phyloP scores from a whole-genome alignment of 2,888 invertebrate species.

The Stenchaetothrips biformis region DNA sequence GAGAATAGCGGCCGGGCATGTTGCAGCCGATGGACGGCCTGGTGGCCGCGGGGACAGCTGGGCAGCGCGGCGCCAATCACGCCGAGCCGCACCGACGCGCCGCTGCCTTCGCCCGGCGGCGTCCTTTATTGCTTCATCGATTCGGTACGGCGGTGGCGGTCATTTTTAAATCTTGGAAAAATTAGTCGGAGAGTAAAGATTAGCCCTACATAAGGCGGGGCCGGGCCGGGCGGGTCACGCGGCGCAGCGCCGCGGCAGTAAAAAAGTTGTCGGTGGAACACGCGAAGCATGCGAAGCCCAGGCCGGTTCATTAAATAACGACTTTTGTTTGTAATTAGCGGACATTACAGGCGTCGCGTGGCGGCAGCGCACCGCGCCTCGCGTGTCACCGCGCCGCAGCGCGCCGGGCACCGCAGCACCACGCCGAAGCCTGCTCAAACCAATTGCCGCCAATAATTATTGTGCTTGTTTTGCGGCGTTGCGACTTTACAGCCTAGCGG shows the following conservation, averaged over 20 bases:
- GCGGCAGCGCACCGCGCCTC: neutral
- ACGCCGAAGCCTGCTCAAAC: neutral
- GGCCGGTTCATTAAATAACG: constrained; percentile 17
- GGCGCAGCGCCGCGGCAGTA: neutral
- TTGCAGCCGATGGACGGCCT: neutral
- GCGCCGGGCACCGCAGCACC: neutral
- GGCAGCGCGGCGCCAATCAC: neutral
- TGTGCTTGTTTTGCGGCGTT: neutral
- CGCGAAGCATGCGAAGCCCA: neutral
- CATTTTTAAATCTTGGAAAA: constrained; percentile 11
- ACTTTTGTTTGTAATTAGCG: constrained; percentile 25
- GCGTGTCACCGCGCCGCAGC: neutral
- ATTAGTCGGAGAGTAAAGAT: constrained; percentile 16
- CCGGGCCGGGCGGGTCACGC: neutral
- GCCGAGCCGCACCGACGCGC: neutral
- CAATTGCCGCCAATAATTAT: neutral
- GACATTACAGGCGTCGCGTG: neutral
- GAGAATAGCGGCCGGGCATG: neutral
- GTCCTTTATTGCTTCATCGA: too few species aligned
- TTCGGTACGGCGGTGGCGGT: neutral
- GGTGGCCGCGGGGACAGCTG: neutral
- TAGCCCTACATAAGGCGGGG: neutral
- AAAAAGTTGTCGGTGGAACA: neutral
- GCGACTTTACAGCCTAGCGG: neutral
- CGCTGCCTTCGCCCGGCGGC: neutral